Conservation (phyloP, 2,797 vertebrate genomes). For the Gobionotothen gibberifrons region DNA sequence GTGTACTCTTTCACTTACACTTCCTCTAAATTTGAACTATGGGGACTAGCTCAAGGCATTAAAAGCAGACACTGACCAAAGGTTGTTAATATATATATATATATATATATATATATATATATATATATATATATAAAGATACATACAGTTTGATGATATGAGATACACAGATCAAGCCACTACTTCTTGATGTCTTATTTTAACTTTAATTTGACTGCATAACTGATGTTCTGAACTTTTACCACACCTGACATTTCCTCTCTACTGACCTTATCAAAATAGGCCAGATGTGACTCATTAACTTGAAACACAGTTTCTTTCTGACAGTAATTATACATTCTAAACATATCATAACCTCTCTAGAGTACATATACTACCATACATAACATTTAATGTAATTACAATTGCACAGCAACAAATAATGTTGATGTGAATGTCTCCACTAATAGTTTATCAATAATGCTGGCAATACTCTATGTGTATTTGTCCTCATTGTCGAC, state of each 20-base stretch:
- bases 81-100: neutral
- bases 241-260: neutral
- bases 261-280: constrained; percentile 5
- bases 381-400: neutral
- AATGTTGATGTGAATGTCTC: neutral
- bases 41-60: neutral
- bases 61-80: neutral
- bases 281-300: neutral
- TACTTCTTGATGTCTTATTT: constrained; percentile 3
- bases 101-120: neutral
- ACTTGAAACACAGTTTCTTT: neutral
- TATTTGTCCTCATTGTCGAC: neutral
- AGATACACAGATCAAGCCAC: neutral
- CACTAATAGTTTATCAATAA: neutral
- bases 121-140: no score
- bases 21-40: neutral
- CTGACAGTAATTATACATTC: neutral
- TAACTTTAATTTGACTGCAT: neutral
- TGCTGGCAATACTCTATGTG: neutral
- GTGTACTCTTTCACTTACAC: no score
- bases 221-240: neutral
- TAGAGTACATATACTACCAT: neutral
- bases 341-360: constrained; percentile 3
- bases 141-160: neutral
- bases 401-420: neutral